A percentile compares a stretch with the other conserved stretches of the same genome.
These are phyloP conservation scores for Epinephelus coioides DNA, from an alignment of 2,797 vertebrate genomes.

Conservation along the genomic window DNA sequence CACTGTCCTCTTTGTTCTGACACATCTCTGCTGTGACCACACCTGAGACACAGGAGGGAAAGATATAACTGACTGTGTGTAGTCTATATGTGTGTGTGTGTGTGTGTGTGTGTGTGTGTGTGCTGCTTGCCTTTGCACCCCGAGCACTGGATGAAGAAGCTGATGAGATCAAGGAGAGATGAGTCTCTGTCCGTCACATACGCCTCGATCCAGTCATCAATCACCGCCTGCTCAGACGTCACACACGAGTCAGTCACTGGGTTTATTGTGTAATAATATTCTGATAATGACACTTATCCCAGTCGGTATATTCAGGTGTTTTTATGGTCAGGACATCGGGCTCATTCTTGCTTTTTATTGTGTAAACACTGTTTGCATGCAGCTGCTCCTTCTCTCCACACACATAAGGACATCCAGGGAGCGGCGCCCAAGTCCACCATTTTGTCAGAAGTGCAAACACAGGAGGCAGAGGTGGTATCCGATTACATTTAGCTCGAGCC, in stretches of 20 bases:
- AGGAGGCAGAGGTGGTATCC: too few relatives aligned
- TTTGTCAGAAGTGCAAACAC: too few relatives aligned
- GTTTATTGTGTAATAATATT: neutral
- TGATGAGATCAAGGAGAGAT: constrained; percentile 94
- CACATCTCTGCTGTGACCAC: constrained; percentile 96
- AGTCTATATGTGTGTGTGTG: neutral
- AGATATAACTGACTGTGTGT: neutral
- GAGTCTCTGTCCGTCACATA: constrained; percentile 90
- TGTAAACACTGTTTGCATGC: neutral
- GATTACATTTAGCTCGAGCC: too few relatives aligned
- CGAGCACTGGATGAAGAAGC: constrained; percentile 96
- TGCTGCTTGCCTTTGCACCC: constrained; percentile 90
- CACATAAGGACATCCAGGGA: too few relatives aligned
- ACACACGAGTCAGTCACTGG: neutral
- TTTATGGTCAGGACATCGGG: neutral
- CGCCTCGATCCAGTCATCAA: constrained; percentile 93
- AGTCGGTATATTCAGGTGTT: neutral
- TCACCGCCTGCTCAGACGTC: constrained; percentile 86
- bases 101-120: neutral
- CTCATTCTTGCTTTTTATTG: neutral
- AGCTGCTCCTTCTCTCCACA: too few relatives aligned
- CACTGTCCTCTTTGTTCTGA: constrained; percentile 87
- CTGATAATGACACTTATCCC: neutral
- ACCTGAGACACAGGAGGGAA: constrained; percentile 77
- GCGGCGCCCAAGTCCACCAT: too few relatives aligned